These are phyloP conservation scores for Chroicocephalus ridibundus DNA, from an alignment of 2,113 vertebrate genomes.

Conservation along the genomic window DNA sequence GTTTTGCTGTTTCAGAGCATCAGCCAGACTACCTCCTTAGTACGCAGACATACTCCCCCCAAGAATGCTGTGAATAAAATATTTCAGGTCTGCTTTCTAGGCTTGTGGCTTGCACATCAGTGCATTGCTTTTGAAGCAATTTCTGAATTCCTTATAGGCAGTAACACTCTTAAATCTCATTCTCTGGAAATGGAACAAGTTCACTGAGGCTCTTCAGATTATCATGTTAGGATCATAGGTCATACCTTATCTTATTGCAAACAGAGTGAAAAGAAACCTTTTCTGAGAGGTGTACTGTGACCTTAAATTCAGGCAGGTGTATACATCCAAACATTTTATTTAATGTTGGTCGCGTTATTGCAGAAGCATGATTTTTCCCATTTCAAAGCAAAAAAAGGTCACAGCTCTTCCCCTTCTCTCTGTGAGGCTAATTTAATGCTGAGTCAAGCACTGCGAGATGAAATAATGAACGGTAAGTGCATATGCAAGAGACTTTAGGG, in stretches of 20 bases:
- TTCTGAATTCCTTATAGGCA: background rate
- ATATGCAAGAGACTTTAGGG: background rate
- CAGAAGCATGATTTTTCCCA: background rate
- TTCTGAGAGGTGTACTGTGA: background rate
- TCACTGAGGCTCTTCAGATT: background rate
- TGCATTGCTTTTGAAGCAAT: background rate
- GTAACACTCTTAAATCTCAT: background rate
- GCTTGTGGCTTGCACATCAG: background rate
- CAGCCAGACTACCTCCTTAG: background rate
- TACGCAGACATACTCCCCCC: background rate
- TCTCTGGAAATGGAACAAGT: conserved; percentile 2
- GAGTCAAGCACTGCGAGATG: background rate
- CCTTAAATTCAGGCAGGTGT: background rate
- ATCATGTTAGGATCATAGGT: background rate
- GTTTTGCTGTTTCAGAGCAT: background rate
- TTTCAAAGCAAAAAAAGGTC: conserved; percentile 10
- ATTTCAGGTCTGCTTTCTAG: background rate
- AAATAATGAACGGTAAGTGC: background rate
- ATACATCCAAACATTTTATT: background rate
- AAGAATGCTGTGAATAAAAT: background rate
- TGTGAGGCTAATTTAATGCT: background rate
- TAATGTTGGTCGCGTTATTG: background rate
- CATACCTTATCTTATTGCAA: background rate
- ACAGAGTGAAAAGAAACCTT: conserved; percentile 6
- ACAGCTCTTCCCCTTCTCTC: background rate